Conservation (phyloP, 2,113 vertebrate genomes). For the Rafetus swinhoei region DNA sequence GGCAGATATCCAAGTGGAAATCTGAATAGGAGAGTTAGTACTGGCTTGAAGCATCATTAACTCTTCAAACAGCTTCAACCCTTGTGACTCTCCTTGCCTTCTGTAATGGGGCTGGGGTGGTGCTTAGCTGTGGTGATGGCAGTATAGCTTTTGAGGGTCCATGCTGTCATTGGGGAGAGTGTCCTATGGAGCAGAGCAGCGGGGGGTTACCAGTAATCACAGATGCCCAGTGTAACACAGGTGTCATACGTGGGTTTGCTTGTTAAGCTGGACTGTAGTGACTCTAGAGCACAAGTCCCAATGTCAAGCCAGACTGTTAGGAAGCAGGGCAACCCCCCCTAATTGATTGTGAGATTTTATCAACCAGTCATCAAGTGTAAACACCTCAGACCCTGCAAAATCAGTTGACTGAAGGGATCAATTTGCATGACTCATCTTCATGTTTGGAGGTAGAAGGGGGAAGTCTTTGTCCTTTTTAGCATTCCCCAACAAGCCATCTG, state of each 20-base stretch:
- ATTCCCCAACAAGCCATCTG: neutral
- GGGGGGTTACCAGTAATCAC: accelerated
- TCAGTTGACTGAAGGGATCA: neutral
- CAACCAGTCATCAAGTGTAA: neutral
- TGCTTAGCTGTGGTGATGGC: neutral
- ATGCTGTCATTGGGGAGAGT: neutral
- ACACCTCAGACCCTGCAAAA: neutral
- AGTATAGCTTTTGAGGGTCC: neutral
- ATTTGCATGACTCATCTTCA: neutral
- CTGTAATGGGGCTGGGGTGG: neutral
- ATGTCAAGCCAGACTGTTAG: neutral
- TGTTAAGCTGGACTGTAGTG: neutral
- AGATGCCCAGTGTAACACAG: neutral
- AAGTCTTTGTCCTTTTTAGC: neutral
- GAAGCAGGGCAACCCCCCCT: neutral
- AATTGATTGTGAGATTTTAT: neutral
- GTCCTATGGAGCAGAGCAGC: accelerated
- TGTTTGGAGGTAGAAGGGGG: neutral
- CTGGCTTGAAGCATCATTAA: neutral
- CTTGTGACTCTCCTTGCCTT: neutral
- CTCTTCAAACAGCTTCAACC: neutral
- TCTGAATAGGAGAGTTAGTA: constrained; percentile 43
- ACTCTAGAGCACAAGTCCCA: neutral
- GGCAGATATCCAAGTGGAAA: constrained; percentile 48
- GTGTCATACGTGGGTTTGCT: neutral